A percentile compares a stretch with the other conserved stretches of the same genome.
Evolutionary conservation across 2,113 vertebrate genomes (phyloP).

Genomic region (Platichthys stellatus): DNA sequence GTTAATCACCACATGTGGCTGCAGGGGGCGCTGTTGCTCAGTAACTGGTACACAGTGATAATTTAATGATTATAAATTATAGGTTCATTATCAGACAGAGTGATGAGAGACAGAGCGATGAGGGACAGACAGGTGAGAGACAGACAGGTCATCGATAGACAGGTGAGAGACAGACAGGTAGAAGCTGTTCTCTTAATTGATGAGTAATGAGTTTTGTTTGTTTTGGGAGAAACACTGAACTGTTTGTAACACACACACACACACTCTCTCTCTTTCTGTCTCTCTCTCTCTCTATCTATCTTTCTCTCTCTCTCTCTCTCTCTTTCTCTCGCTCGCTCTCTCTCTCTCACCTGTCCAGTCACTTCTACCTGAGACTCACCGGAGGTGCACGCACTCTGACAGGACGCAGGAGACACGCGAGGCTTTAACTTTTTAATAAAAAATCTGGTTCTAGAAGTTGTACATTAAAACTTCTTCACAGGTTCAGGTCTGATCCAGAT

Average conservation of each 20-base stretch:
- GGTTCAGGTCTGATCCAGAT: not conserved
- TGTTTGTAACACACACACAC: constrained; percentile 61
- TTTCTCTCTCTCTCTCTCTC: not conserved
- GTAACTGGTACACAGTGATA: too few relatives aligned
- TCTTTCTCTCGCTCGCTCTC: not conserved
- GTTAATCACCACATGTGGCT: too few relatives aligned
- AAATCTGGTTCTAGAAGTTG: not conserved
- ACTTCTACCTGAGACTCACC: constrained; percentile 40
- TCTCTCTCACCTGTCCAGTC: constrained; percentile 36
- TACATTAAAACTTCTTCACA: not conserved
- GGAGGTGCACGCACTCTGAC: constrained; percentile 37
- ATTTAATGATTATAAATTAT: too few relatives aligned
- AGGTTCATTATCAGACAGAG: too few relatives aligned
- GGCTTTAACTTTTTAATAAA: not conserved
- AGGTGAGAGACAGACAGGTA: not conserved
- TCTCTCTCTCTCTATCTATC: not conserved
- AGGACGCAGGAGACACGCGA: not conserved
- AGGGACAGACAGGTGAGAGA: too few relatives aligned
- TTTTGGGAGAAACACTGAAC: constrained; percentile 70
- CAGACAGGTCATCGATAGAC: too few relatives aligned
- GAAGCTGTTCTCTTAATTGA: constrained; percentile 48
- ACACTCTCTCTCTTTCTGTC: constrained; percentile 10
- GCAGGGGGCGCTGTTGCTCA: too few relatives aligned
- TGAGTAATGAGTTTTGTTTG: constrained; percentile 75
- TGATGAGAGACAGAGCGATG: too few relatives aligned